Base-by-base conservation (phyloP, 2,888 invertebrate species). In the Phyllotreta striolata region DNA sequence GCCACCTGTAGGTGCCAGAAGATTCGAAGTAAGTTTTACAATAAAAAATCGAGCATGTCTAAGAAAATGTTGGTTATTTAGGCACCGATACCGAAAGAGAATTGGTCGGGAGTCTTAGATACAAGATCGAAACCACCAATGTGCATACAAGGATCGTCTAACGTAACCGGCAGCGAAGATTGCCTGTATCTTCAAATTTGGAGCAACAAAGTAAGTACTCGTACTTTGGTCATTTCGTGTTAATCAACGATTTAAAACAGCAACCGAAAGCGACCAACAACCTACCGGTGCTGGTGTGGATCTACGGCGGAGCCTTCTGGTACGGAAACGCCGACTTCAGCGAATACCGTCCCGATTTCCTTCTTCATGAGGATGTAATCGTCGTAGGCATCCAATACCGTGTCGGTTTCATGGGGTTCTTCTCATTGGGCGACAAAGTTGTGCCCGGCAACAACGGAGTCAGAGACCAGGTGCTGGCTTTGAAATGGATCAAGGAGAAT, bases 391-490 rank as follows among this genome's bases (percentile, higher is more conserved):
- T 91, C 0, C 90, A 88, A 77, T 91, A 91, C 73, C 83, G 91
- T 40, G 72, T 91, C 7, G 91, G 91, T 49, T 87, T 63, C 34
- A 35, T 52, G 38, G 91, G 88, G 60, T 91, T 92, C 77, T 80
- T 91, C 0, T 91, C 89, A 72, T 90, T 91, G 0, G 90, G 87
- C n/a, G 91, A 91, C 70, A 84, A 85, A 0, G 76, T 84, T 0
- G 82, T 89, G 0, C 87, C 91, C 0, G 89, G 89, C 4, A 91
- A 91, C 77, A 86, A 85, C 72, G 91, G 91, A 0, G 76, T 91
- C 38, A 91, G 91, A 74, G 91, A 91, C 82, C 91, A 91, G 80
- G 82, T 83, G 14, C 83, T 88, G 68, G 91, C 90, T 0, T 77
- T 91, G 47, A 84, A 85, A 69, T 92, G 91, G 91, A 80, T 90